phyloP scores from a whole-genome alignment of 1,140 invertebrate genomes.

The Triops longicaudatus region DNA sequence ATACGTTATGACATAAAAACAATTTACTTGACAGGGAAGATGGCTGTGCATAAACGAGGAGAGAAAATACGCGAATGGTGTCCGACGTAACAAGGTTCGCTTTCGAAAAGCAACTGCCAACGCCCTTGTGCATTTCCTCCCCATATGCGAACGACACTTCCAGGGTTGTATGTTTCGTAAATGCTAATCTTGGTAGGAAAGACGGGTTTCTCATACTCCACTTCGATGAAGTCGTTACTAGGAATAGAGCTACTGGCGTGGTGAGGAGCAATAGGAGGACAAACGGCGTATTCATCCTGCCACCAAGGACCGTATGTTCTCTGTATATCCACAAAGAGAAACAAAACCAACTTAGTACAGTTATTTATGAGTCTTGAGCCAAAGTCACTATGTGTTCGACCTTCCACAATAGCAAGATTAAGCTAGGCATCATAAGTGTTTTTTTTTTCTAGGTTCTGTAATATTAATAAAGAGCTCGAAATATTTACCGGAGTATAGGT shows the following conservation, averaged over 20 bases:
- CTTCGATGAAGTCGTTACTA: conserved; percentile 53
- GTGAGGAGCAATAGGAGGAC: conserved; percentile 16
- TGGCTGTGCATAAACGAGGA: conserved; percentile 41
- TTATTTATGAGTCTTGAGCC: not conserved
- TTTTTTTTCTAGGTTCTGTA: not conserved
- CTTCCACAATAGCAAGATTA: too few relatives aligned
- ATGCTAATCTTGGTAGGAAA: conserved; percentile 66
- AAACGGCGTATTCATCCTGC: conserved; percentile 51
- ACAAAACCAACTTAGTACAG: conserved; percentile 3
- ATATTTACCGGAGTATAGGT: conserved; percentile 71
- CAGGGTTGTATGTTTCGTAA: conserved; percentile 85
- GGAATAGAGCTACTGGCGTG: conserved; percentile 28
- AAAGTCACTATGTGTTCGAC: too few relatives aligned
- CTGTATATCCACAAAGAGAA: conserved; percentile 45
- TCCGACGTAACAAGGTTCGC: conserved; percentile 51
- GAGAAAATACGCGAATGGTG: conserved; percentile 63
- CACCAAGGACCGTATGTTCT: conserved; percentile 85
- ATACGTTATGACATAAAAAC: not conserved
- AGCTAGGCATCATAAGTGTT: too few relatives aligned
- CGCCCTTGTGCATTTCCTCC: conserved; percentile 46
- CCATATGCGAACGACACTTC: conserved; percentile 72
- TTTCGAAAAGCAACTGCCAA: conserved; percentile 72
- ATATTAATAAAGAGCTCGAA: not conserved
- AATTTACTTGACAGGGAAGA: conserved; percentile 30
- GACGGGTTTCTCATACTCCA: conserved; percentile 58